These are phyloP conservation scores for Microtus pennsylvanicus DNA, from an alignment of 2,113 vertebrate species.

Conservation along the genomic window DNA sequence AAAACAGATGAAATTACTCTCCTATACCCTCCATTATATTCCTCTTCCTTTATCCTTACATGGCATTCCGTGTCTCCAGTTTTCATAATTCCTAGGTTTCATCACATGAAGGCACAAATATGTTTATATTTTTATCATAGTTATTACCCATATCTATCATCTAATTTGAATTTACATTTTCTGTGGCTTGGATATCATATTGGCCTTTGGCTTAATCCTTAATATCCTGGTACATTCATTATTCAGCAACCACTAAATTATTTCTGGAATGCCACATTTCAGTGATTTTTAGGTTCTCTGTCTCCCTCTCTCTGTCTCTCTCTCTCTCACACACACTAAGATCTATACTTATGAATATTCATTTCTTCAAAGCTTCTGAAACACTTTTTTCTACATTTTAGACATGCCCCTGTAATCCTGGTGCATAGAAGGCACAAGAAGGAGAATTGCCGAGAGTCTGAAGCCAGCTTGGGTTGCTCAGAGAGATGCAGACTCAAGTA, in stretches of 20 bases:
- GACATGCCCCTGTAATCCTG: neutral
- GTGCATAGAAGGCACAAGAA: neutral
- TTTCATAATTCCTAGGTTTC: slow-evolving; percentile 36
- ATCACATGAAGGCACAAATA: neutral
- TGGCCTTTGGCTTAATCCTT: slow-evolving; percentile 36
- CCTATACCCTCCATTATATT: neutral
- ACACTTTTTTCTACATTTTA: slow-evolving; percentile 24
- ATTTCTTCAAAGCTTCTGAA: slow-evolving; percentile 23
- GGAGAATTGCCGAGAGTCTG: neutral
- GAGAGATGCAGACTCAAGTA: neutral
- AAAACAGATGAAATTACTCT: neutral
- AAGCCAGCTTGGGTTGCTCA: neutral
- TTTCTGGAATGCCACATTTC: neutral
- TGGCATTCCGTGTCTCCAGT: neutral
- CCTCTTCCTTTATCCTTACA: neutral
- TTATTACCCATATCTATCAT: slow-evolving; percentile 7
- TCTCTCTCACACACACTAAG: no score
- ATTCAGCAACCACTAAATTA: neutral
- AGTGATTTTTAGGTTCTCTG: no score
- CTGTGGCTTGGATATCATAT: neutral
- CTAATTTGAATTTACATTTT: slow-evolving; percentile 35
- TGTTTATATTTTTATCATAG: neutral
- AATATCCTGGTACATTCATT: neutral
- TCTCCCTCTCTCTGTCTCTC: no score
- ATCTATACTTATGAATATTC: neutral